These are phyloP conservation scores for Elysia chlorotica DNA, from an alignment of 1,140 invertebrate species.

Conservation along the genomic window DNA sequence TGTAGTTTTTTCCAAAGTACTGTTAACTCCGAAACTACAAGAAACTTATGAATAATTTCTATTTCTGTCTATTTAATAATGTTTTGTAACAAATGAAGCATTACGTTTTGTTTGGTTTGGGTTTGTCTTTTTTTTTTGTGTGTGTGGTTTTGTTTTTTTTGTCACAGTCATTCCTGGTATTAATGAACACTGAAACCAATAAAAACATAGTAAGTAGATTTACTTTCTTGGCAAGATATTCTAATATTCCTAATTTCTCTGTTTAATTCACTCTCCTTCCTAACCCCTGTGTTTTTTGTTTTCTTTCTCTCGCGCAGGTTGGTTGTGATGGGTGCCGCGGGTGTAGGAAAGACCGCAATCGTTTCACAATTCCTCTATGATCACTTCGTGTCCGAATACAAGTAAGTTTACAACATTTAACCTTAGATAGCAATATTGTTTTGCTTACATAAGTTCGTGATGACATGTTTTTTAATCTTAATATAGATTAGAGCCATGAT, in stretches of 20 bases:
- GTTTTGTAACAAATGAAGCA: too few relatives aligned
- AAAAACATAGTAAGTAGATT: background rate
- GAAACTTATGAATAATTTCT: too few relatives aligned
- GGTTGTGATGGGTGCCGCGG: constrained; percentile 76
- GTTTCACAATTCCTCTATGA: constrained; percentile 82
- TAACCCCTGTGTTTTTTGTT: background rate
- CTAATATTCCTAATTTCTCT: background rate
- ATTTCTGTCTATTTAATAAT: too few relatives aligned
- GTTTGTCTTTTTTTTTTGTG: background rate
- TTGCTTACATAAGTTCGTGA: too few relatives aligned
- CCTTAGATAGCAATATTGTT: too few relatives aligned
- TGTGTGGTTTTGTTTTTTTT: background rate
- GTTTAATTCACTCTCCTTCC: background rate
- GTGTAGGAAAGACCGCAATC: constrained; percentile 90
- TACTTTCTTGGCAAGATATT: background rate
- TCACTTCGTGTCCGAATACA: constrained; percentile 82
- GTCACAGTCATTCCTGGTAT: background rate
- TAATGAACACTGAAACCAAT: background rate
- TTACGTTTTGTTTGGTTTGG: too few relatives aligned
- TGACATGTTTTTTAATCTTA: too few relatives aligned
- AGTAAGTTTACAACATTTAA: too few relatives aligned
- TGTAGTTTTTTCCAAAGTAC: too few relatives aligned
- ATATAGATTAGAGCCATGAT: too few relatives aligned
- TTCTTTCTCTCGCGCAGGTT: constrained; percentile 63
- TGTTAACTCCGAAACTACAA: too few relatives aligned